Conservation (phyloP, 92 coral and sea anemone genomes). For the Epizoanthus illoricatus region DNA sequence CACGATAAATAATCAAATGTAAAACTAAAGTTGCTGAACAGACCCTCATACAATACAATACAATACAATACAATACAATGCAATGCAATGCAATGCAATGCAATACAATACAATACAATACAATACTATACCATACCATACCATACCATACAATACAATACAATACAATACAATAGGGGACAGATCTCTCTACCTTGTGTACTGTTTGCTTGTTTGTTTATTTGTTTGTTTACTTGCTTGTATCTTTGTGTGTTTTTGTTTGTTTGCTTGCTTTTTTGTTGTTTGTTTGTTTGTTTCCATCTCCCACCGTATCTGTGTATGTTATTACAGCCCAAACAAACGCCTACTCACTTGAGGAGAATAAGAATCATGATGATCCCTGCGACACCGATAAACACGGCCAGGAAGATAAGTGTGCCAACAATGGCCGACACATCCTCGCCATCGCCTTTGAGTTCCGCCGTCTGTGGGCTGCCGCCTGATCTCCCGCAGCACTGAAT, state of each 20-base stretch:
- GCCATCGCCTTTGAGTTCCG: slow-evolving; percentile 9
- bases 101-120: too few relatives aligned
- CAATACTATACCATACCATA: too few relatives aligned
- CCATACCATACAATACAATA: too few relatives aligned
- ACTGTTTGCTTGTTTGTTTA: neutral
- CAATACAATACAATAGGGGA: too few relatives aligned
- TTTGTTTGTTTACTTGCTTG: neutral
- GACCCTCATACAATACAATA: too few relatives aligned
- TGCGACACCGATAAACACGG: slow-evolving; percentile 66
- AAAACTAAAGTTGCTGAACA: too few relatives aligned
- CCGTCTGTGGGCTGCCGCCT: slow-evolving; percentile 3
- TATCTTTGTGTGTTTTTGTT: neutral
- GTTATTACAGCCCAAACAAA: neutral
- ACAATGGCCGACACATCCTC: slow-evolving; percentile 64
- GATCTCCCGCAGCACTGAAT: slow-evolving; percentile 21
- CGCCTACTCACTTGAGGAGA: slow-evolving; percentile 63
- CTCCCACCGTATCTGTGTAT: neutral
- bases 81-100: too few relatives aligned
- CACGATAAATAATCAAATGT: slow-evolving; percentile 11
- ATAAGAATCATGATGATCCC: slow-evolving; percentile 68
- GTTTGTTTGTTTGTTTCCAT: neutral
- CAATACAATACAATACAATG: too few relatives aligned
- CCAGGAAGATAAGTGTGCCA: slow-evolving; percentile 71
- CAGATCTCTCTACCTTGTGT: too few relatives aligned
- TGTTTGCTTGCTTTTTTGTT: neutral